Base-by-base conservation (phyloP, 2,113 vertebrate genomes). In the Rutilus rutilus region DNA sequence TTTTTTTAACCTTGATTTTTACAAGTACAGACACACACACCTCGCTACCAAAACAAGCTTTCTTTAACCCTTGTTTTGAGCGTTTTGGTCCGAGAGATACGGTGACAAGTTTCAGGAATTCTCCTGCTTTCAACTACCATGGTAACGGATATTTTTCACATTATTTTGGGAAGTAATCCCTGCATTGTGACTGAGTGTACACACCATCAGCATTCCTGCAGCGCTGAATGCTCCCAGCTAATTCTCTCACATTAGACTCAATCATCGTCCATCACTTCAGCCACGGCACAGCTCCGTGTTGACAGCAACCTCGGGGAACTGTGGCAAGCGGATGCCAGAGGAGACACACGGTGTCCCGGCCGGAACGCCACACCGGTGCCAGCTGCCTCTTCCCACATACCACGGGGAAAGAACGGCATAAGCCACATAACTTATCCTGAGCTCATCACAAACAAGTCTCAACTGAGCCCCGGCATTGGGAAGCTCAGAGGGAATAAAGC, bases 241-340 rank as follows among this genome's bases (percentile, higher is more conserved):
- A 86, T 79, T 57, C 83, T 45, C 2, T 85, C 33, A 60, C 74
- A 75, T 77, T 83, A 52, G 76, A 30, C 74, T 87, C 84, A 73
- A 85, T 89, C 82, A 85, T 77, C 89, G 25, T 86, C 79, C 73
- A 78, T 89, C 86, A 50, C 84, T 65, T 30, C 47, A 84, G 77
- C 77, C n/a, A 64, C 5, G 45, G 30, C 54, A 60, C 74, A n/a
- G 50, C 79, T 64, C 64, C 14, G 67, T 14, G 69, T 60, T 86
- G 87, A 83, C 87, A 84, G 77, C 57, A 52, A 83, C 84, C 75
- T 78, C 42, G 5, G 84, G 50, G 87, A 83, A 78, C 50, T 25
- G 71, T 6, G 17, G 50, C n/a, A 10, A 65, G 23, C 47, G 60
- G 76, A 54, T 67, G 64, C 36, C 81, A 59, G 81, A 73, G 81